Evolutionary conservation across 1,140 invertebrate genomes (phyloP), one percentile per base, ranked within the genome.

Genomic region (Amyelois transitella): DNA sequence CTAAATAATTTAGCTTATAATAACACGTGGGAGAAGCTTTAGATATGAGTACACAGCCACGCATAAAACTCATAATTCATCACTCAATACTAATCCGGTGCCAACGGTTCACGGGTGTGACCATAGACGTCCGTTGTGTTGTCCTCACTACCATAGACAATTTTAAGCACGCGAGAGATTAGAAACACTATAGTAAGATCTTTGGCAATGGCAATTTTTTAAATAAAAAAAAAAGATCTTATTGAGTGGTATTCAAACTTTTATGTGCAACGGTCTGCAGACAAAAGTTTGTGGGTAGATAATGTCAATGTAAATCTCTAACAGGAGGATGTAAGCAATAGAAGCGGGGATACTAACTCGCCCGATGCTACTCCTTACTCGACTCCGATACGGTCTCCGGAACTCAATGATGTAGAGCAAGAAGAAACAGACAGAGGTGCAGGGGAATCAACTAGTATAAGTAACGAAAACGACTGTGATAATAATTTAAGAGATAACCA

Each of bases 241-340:
- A 45, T 45, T 45, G 43, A 45, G 43, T 45, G 43, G 43, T 10
- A 45, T 43, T 18, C 55, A 68, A 59, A 65, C 58, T 68, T 68
- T 64, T 51, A 21, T 54, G 60, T 63, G 65, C 62, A 64, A 7
- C 20, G 18, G 1, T 38, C 53, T 63, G 69, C 66, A 66, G 52
- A 53, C 45, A 57, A 66, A 64, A 66, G 61, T 67, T 71, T 66
- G 66, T 60, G 57, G 51, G 55, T 62, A 32, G 43, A 61, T 66
- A 57, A 57, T 57, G 66, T 62, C 49, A 50, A 64, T 64, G 68
- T 49, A 60, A 63, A 77, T 81, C 62, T 85, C 71, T 79, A 66
- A 76, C 81, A 85, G 81, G 82, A 83, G 72, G 82, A 84, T 69
- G 58, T 76, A 64, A 83, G 65, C 69, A 74, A 82, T 73, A 84